Conservation (phyloP, 1,140 invertebrate genomes). For the Camponotus vicinus region DNA sequence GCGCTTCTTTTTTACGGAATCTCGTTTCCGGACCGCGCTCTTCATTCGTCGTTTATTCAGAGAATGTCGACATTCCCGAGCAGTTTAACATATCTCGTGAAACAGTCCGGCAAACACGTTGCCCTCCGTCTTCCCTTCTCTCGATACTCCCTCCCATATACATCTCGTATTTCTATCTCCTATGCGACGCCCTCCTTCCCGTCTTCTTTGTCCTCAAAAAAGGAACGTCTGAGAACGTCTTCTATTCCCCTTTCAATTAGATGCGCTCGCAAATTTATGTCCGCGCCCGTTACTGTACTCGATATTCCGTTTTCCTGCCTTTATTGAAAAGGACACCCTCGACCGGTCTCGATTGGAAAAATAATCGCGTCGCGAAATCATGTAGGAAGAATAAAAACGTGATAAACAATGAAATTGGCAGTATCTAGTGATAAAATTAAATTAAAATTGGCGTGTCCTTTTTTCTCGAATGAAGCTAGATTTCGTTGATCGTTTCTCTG, state of each 20-base stretch:
- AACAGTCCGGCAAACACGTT: constrained; percentile 55
- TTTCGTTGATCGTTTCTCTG: not conserved
- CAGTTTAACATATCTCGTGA: constrained; percentile 81
- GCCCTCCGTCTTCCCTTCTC: constrained; percentile 47
- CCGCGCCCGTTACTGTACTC: constrained; percentile 77
- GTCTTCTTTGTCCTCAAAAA: constrained; percentile 64
- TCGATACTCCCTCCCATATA: constrained; percentile 27
- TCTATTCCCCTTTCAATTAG: constrained; percentile 85
- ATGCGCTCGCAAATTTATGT: constrained; percentile 85
- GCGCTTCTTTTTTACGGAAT: constrained; percentile 48
- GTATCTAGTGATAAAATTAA: no score
- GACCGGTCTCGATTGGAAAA: constrained; percentile 61
- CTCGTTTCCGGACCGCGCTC: constrained; percentile 51
- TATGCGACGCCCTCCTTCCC: not conserved
- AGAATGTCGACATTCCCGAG: constrained; percentile 78
- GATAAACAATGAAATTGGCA: not conserved
- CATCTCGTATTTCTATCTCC: constrained; percentile 43
- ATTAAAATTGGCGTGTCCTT: not conserved
- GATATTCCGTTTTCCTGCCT: constrained; percentile 81
- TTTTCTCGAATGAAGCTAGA: not conserved
- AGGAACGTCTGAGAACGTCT: constrained; percentile 37
- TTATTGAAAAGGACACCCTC: constrained; percentile 74
- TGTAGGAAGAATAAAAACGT: not conserved
- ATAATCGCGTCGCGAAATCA: constrained; percentile 57
- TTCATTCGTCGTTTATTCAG: constrained; percentile 77